Evolutionary conservation across 2,113 vertebrate genomes (phyloP).

Genomic region (Sorex araneus): DNA sequence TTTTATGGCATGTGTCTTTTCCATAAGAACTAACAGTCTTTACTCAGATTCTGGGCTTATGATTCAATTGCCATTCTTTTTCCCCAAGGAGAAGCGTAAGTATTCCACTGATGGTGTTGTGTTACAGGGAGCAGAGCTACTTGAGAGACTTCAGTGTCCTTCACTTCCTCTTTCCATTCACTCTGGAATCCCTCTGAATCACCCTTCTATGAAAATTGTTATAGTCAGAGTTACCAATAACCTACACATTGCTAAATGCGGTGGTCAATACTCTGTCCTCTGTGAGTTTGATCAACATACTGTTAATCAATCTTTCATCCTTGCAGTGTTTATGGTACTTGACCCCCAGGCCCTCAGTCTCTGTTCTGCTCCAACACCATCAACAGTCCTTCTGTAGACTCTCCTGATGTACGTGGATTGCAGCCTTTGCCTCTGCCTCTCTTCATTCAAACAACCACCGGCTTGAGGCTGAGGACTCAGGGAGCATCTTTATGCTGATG

Average conservation of each 20-base stretch:
- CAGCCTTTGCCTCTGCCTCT: background rate
- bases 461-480: background rate
- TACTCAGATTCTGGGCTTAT: background rate
- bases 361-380: background rate
- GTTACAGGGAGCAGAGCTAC: background rate
- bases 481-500: background rate
- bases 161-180: background rate
- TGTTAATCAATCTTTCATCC: constrained; percentile 46
- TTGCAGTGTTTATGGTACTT: constrained; percentile 41
- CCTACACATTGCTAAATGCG: background rate
- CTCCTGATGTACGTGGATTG: background rate
- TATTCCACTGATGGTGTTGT: background rate
- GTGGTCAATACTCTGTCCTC: background rate
- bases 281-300: background rate
- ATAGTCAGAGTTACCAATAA: constrained; percentile 42
- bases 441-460: background rate
- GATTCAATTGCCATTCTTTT: background rate
- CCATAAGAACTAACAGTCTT: background rate
- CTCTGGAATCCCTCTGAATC: background rate
- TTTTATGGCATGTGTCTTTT: constrained; percentile 8
- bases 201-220: background rate
- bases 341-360: background rate
- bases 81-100: background rate
- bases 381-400: background rate
- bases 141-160: background rate